Percentiles rank a stretch among this genome's conserved stretches.
These are phyloP conservation scores for Sialis fuliginosa DNA, from an alignment of 2,888 invertebrate genomes.

Conservation along the genomic window DNA sequence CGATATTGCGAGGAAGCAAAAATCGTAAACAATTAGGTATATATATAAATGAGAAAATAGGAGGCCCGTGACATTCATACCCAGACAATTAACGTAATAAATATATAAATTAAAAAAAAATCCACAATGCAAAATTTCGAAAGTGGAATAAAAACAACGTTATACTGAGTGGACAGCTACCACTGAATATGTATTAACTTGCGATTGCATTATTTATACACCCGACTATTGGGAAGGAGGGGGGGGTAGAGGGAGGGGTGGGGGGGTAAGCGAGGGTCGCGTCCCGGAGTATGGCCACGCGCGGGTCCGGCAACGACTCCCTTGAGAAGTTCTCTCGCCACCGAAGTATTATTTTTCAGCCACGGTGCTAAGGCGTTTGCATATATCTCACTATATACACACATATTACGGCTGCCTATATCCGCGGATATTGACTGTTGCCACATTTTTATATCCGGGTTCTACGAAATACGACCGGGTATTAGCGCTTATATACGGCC, in stretches of 20 bases:
- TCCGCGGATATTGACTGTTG: no score
- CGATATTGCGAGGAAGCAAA: no score
- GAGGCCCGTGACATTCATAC: no score
- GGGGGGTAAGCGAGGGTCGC: neutral
- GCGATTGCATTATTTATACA: slow-evolving; percentile 6
- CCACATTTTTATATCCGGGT: no score
- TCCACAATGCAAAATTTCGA: no score
- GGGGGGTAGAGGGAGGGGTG: neutral
- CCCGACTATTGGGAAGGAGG: neutral
- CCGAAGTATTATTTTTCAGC: slow-evolving; percentile 27
- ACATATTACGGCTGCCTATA: slow-evolving; percentile 1
- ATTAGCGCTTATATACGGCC: no score
- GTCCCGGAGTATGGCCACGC: slow-evolving; percentile 2
- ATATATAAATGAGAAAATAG: no score
- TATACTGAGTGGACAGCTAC: neutral
- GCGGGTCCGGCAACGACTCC: slow-evolving; percentile 19
- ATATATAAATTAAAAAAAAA: no score
- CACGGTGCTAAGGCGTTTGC: slow-evolving; percentile 23
- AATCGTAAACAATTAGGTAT: no score
- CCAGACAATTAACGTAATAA: no score
- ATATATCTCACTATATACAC: slow-evolving; percentile 22
- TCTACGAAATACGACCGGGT: no score
- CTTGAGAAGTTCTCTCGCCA: slow-evolving; percentile 21
- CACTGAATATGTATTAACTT: slow-evolving; percentile 5
- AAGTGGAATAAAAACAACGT: no score